phyloP scores from a whole-genome alignment of 2,888 invertebrate species.

The Polydrusus cervinus region DNA sequence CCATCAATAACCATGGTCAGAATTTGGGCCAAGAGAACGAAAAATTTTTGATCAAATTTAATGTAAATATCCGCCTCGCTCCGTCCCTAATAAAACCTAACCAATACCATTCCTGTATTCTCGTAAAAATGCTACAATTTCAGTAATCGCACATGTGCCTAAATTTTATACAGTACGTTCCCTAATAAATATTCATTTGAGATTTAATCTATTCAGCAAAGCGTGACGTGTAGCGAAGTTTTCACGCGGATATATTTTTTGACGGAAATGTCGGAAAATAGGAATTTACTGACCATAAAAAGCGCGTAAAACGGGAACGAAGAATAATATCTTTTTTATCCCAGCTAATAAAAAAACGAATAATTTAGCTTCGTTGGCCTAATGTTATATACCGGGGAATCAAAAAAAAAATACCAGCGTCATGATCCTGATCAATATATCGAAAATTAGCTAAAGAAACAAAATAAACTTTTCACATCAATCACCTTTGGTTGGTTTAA shows the following conservation, averaged over 20 bases:
- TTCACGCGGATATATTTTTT: conserved; percentile 29
- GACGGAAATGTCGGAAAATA: conserved; percentile 28
- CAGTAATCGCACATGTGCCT: conserved; percentile 25
- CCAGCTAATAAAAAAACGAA: conserved; percentile 1
- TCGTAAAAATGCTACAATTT: conserved; percentile 12
- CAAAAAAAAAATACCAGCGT: neutral
- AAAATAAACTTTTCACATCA: no score
- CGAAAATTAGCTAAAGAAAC: no score
- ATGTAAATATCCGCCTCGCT: no score
- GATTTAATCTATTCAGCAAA: conserved; percentile 28
- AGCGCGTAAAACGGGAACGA: conserved; percentile 18
- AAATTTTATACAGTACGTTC: conserved; percentile 27
- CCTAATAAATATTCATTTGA: conserved; percentile 30
- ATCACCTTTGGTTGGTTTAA: no score
- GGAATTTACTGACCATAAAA: conserved; percentile 29
- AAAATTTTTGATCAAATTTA: no score
- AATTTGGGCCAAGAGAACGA: no score
- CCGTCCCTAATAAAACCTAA: no score
- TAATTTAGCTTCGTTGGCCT: conserved; percentile 7
- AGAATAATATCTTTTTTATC: conserved; percentile 24
- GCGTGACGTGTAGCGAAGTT: conserved; percentile 23
- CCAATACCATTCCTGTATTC: neutral
- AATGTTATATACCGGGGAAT: neutral
- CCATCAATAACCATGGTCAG: no score
- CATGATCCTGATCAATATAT: no score